Evolutionary conservation across 2,113 vertebrate genomes (phyloP).

Genomic region (Pipra filicauda): DNA sequence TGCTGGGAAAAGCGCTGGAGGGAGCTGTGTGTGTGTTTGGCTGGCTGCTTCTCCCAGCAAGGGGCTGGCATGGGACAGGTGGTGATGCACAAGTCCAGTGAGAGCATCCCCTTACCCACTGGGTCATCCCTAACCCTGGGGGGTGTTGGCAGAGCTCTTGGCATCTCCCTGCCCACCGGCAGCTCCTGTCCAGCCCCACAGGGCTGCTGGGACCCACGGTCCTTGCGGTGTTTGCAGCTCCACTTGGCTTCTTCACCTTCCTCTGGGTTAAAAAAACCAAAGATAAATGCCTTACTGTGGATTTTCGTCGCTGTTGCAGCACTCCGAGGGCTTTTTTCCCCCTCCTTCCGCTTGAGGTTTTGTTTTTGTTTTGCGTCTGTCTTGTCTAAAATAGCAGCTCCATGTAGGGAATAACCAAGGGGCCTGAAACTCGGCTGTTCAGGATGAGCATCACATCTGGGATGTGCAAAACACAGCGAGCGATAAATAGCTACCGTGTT

Average conservation of each 20-base stretch:
- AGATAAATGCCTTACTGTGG: not conserved
- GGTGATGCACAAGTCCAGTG: too few species aligned
- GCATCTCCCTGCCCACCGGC: not conserved
- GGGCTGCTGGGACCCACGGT: not conserved
- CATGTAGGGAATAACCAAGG: conserved; percentile 18
- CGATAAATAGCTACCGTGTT: not conserved
- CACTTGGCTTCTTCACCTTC: not conserved
- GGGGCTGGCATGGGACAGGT: not conserved
- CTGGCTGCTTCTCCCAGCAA: not conserved
- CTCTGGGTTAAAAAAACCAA: not conserved
- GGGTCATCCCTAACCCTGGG: not conserved
- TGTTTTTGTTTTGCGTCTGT: not conserved
- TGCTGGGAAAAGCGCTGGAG: not conserved
- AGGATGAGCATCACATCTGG: conserved; percentile 24
- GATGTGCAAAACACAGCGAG: conserved; percentile 25
- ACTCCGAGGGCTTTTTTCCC: not conserved
- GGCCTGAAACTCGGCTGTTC: conserved; percentile 3
- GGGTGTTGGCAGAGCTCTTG: not conserved
- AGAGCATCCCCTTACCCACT: not conserved
- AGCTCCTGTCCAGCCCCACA: not conserved
- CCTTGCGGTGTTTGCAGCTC: not conserved
- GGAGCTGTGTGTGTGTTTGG: rapidly evolving
- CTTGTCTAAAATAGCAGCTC: conserved; percentile 49
- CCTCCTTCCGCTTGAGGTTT: not conserved
- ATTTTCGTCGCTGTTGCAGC: not conserved